phyloP scores from a whole-genome alignment of 1,140 invertebrate genomes.

The Himalopsyche phryganea region DNA sequence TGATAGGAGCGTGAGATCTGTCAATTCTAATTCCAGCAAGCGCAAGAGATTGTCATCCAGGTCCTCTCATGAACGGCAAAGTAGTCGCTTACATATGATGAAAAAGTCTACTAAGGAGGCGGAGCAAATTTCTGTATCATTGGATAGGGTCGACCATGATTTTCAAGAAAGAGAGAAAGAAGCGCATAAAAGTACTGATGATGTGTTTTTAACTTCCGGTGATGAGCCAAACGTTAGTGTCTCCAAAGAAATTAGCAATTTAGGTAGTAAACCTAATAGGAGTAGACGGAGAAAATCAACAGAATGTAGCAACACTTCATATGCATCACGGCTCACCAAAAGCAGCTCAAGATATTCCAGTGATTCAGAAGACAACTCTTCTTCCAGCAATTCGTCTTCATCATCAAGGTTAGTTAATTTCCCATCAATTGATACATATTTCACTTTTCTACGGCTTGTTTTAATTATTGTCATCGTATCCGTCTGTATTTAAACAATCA shows the following conservation, averaged over 20 bases:
- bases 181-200: not conserved
- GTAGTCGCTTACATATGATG: too few relatives aligned
- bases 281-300: not conserved
- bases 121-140: too few relatives aligned
- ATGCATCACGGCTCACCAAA: not conserved
- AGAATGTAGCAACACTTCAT: not conserved
- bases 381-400: slow-evolving; percentile 6
- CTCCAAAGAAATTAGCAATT: too few relatives aligned
- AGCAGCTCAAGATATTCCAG: not conserved
- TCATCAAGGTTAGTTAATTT: slow-evolving; percentile 17
- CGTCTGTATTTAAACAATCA: too few relatives aligned
- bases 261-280: too few relatives aligned
- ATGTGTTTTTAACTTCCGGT: not conserved
- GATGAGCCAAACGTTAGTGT: not conserved
- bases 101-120: too few relatives aligned
- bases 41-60: slow-evolving; percentile 8
- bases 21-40: slow-evolving; percentile 11
- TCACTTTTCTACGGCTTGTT: too few relatives aligned
- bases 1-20: slow-evolving; percentile 18
- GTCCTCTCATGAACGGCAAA: slow-evolving; percentile 3
- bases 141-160: too few relatives aligned
- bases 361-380: not conserved
- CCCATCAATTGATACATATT: not conserved
- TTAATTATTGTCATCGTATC: too few relatives aligned
- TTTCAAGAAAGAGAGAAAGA: too few relatives aligned